Base-by-base conservation (phyloP, 2,797 vertebrate species). In the Rhodeus uyekii region DNA sequence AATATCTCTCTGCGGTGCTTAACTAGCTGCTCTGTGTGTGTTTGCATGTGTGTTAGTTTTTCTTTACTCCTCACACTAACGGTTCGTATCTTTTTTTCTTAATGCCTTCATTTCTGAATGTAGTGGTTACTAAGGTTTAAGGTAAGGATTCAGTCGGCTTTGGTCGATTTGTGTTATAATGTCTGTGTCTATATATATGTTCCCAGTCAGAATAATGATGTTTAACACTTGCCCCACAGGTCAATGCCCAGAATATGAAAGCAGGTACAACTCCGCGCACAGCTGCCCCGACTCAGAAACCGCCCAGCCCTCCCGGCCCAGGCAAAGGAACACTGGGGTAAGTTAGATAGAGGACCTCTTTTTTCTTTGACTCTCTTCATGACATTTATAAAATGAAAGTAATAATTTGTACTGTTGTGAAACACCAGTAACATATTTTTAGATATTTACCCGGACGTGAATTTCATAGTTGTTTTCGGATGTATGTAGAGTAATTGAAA, bases 121-220 rank as follows among this genome's bases (percentile, higher is more conserved):
- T 95, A 99, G 98, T 99, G 98, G 98, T 99, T 99, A 96, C 97
- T 97, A 96, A 98, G 98, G 97, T 99, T 99, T 95, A 99, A 99
- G 98, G 98, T 99, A 99, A 99, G 98, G 84, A 93, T 91, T 94
- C 89, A 29, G 61, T 63, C 27, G 3, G 63, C 19, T 53, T 80
- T 44, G 60, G 16, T 65, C 55, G 46, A 60, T 71, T 29, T 78
- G 46, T 36, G 22, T 50, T n/a, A 77, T 71, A 42, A 81, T 42
- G 50, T 60, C 9, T 42, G 1, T 68, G 19, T 73, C n/a, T 71
- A 19, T 46, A 27, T 29, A 38, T 67, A 55, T 48, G 1, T 36
- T 18, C 4, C 12, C 19, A 53, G 19, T 4, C 12, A 10, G 50
- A 36, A 9, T 27, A 71, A 48, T 80, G 6, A 82, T 55, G 58